phyloP scores from a whole-genome alignment of 2,113 vertebrate species.

The Aramus guarauna region DNA sequence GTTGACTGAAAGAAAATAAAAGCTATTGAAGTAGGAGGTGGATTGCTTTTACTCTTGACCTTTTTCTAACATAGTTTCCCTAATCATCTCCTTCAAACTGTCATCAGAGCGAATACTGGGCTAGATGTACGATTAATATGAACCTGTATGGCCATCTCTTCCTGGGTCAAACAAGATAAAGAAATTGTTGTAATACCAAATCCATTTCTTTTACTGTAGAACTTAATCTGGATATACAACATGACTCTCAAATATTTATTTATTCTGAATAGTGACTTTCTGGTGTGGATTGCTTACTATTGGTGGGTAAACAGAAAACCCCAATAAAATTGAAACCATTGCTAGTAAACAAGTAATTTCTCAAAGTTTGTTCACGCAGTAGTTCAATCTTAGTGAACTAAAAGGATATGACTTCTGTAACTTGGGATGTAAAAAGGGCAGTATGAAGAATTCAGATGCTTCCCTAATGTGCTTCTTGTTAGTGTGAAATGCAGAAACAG shows the following conservation, averaged over 20 bases:
- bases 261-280: not conserved
- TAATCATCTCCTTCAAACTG: not conserved
- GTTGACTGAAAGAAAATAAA: not conserved
- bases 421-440: not conserved
- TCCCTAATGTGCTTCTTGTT: not conserved
- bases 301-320: not conserved
- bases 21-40: not conserved
- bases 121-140: not conserved
- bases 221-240: not conserved
- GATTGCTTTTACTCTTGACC: not conserved
- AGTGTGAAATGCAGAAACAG: not conserved
- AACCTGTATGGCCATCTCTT: not conserved
- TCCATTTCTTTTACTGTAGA: not conserved
- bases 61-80: not conserved
- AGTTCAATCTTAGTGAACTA: not conserved
- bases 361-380: not conserved
- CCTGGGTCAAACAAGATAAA: not conserved
- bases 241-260: not conserved
- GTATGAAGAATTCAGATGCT: not conserved
- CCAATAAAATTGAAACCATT: not conserved
- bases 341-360: not conserved
- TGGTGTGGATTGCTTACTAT: not conserved
- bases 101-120: not conserved
- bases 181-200: not conserved
- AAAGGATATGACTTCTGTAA: not conserved